Evolutionary conservation across 2,797 vertebrate genomes (phyloP), one percentile per base, ranked within the genome.

Genomic region (Pseudochromis fuscus): DNA sequence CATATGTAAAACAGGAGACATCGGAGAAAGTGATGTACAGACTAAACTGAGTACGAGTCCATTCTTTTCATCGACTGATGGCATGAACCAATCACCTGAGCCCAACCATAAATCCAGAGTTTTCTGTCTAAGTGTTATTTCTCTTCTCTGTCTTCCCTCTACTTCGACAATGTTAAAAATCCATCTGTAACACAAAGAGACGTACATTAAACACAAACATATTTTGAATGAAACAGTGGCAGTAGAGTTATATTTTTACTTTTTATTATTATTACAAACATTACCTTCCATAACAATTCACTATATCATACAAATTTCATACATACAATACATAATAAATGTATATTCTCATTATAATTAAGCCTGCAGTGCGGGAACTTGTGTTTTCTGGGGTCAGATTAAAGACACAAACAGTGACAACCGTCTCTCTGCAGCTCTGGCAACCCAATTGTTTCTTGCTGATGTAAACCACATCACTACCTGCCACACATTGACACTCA

Each of bases 101-200:
- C 19, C 60, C 25, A 0, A 50, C n/a, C 52, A 63, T 55, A 75
- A 49, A 15, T 49, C 27, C 65, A 40, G 11, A 65, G 48, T 33
- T 40, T 56, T 60, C 71, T 60, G 37, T 62, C 74, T 19, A 44
- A 70, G 57, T 45, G 23, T 68, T 31, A 27, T 37, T 46, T 65
- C 19, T 40, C 21, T 25, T 61, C 45, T n/a, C 4, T 23, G 18
- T 7, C 7, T 23, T 49, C 51, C 37, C 7, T 75, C 16, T 42
- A 24, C n/a, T 13, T 71, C 40, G 28, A 45, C 58, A 16, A 55
- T 31, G 15, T 63, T 81, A 88, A 87, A 65, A 64, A 0, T 90
- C 59, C 59, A 73, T 72, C 88, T 91, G 75, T 21, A 87, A 81
- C 35, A 86, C 44, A 80, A 24, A 67, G 30, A 75, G 15, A 68